A percentile compares a stretch with the other conserved stretches of the same genome.
Evolutionary conservation across 2,113 vertebrate species (phyloP).

Genomic region (Osmerus mordax): DNA sequence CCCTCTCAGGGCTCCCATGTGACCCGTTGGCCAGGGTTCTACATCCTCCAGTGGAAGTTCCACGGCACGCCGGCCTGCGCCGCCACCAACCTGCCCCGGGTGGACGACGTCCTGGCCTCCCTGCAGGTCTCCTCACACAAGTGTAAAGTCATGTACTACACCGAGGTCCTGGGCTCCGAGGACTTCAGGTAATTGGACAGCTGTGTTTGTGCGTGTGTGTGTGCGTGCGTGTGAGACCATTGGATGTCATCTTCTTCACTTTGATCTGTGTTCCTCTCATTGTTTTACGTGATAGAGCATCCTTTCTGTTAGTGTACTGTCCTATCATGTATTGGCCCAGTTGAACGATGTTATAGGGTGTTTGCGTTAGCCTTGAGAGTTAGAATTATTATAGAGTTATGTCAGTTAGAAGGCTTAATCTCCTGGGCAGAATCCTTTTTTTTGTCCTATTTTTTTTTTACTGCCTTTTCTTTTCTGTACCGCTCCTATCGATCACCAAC

Average conservation of each 20-base stretch:
- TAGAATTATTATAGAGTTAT: no score
- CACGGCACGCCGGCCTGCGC: slow-evolving; percentile 90
- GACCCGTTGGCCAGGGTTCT: slow-evolving; percentile 95
- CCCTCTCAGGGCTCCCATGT: slow-evolving; percentile 87
- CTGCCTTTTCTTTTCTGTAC: slow-evolving; percentile 50
- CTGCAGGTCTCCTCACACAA: slow-evolving; percentile 96
- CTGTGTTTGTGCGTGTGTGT: no score
- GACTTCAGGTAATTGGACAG: slow-evolving; percentile 85
- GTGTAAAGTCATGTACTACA: slow-evolving; percentile 99
- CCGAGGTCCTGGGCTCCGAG: slow-evolving; percentile 91
- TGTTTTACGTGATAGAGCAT: not conserved
- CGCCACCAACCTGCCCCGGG: slow-evolving; percentile 86
- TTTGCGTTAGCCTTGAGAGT: not conserved
- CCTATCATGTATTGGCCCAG: not conserved
- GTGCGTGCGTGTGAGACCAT: not conserved
- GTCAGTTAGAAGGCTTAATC: no score
- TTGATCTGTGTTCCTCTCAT: not conserved
- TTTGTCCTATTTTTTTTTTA: no score
- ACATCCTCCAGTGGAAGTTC: slow-evolving; percentile 96
- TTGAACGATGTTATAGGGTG: slow-evolving; percentile 18
- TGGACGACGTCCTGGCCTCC: slow-evolving; percentile 94
- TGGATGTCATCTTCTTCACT: not conserved
- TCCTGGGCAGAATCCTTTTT: no score
- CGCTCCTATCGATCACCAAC: slow-evolving; percentile 41
- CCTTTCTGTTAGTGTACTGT: not conserved